A percentile compares a stretch with the other conserved stretches of the same genome.
Evolutionary conservation across 2,888 invertebrate genomes (phyloP).

Genomic region (Clistopyga incitator): DNA sequence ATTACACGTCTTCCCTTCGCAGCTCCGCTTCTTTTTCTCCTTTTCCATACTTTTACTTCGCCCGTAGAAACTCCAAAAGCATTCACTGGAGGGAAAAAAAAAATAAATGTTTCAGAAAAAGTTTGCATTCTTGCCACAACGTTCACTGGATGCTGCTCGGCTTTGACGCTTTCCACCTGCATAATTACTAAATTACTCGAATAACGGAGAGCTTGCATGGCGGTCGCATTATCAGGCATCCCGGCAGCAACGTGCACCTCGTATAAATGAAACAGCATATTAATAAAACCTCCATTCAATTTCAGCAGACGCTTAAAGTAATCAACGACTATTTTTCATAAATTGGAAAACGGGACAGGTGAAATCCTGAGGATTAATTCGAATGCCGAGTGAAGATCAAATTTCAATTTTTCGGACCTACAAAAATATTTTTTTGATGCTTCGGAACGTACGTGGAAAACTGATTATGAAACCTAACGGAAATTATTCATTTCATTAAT

Average conservation of each 20-base stretch:
- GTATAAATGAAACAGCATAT: neutral
- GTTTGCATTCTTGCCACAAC: slow-evolving; percentile 17
- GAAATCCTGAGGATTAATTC: no score
- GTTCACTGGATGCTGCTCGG: neutral
- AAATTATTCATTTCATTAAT: no score
- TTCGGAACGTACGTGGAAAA: no score
- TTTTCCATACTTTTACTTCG: neutral
- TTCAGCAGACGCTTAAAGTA: no score
- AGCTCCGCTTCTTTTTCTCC: neutral
- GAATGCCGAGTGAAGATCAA: no score
- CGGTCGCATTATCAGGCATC: neutral
- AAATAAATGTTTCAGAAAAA: no score
- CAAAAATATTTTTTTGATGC: no score
- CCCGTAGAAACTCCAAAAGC: neutral
- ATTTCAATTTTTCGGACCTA: no score
- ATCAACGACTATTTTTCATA: no score
- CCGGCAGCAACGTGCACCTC: neutral
- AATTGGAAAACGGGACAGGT: no score
- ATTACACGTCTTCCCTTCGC: slow-evolving; percentile 28
- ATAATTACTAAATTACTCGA: slow-evolving; percentile 14
- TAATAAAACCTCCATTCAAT: no score
- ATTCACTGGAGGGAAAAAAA: neutral
- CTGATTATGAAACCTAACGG: no score
- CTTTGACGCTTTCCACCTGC: neutral
- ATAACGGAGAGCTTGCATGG: neutral